Base-by-base conservation (phyloP, 2,888 invertebrate genomes). In the Epicampocera succincta region DNA sequence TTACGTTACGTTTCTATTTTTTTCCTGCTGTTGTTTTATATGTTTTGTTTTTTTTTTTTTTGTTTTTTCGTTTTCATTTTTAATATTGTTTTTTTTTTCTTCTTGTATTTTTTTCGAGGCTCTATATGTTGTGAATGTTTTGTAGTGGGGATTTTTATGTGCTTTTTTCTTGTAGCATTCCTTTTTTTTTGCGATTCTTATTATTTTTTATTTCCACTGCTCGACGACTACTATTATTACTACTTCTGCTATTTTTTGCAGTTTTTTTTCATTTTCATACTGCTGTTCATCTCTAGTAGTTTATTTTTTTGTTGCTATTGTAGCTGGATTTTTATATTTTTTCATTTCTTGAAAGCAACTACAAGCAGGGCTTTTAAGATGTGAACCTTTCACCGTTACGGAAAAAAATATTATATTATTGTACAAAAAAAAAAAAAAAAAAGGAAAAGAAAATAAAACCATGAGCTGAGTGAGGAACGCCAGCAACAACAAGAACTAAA, bases 241-340 rank as follows among this genome's bases (percentile, higher is more conserved):
- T 81, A 74, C 48, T 71, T 44, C 50, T 76, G 33, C 21, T 68
- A 44, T 33, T 65, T 46, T 63, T 60, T 78, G 17, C n/a, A 13
- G 15, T 9, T 56, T 72, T 60, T 66, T 60, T 29, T 29, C 71
- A 17, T 50, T 52, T 44, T 66, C 72, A 60, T 78, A 25, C 25
- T 25, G 48, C 33, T 81, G 42, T 77, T 75, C 71, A 66, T 72
- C 48, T 79, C 46, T 71, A 72, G 58, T 68, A 75, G 65, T 69
- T 46, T 44, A 50, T 52, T 65, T 33, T n/a, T 46, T 60, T 52
- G 60, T 66, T 76, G 68, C 69, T 79, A 83, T 85, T 78, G 44
- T 66, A 65, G 72, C 52, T 72, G 72, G 78, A 78, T 85, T 87
- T 87, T 87, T 85, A 87, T 86, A 87, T 87, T 85, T 87, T 85